Percentiles rank a stretch among this genome's conserved stretches.
Evolutionary conservation across 2,797 vertebrate species (phyloP).

Genomic region (Pristis pectinata): DNA sequence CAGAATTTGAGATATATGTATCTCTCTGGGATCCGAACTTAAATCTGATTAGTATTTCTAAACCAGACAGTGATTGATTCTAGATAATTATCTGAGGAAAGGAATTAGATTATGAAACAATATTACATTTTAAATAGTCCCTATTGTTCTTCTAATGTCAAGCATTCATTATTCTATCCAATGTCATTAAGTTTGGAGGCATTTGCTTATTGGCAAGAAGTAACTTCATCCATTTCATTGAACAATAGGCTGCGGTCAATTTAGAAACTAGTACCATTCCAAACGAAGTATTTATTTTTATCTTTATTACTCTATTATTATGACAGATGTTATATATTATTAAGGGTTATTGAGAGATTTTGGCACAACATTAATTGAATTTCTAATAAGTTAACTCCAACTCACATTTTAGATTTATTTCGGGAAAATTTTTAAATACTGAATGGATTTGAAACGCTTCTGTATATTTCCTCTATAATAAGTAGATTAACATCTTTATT

Average conservation of each 20-base stretch:
- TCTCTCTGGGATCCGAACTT: constrained; percentile 50
- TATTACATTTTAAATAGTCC: constrained; percentile 56
- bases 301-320: background rate
- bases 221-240: constrained; percentile 5
- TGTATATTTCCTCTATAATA: background rate
- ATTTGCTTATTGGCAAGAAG: constrained; percentile 46
- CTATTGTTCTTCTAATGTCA: constrained; percentile 47
- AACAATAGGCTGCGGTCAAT: background rate
- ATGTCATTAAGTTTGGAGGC: constrained; percentile 51
- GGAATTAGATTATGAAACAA: constrained; percentile 67
- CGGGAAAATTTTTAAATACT: background rate
- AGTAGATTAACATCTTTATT: background rate
- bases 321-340: constrained; percentile 1
- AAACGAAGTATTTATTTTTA: constrained; percentile 22
- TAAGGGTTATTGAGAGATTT: background rate
- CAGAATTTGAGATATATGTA: constrained; percentile 52
- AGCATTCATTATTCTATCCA: constrained; percentile 51
- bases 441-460: background rate
- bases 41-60: constrained; percentile 59
- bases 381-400: background rate
- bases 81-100: constrained; percentile 59
- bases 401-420: background rate
- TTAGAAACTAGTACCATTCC: constrained; percentile 6
- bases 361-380: background rate
- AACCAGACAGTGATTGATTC: constrained; percentile 69